Evolutionary conservation across 2,888 invertebrate genomes (phyloP), one percentile per base, ranked within the genome.

Genomic region (Xestia sexstrigata): DNA sequence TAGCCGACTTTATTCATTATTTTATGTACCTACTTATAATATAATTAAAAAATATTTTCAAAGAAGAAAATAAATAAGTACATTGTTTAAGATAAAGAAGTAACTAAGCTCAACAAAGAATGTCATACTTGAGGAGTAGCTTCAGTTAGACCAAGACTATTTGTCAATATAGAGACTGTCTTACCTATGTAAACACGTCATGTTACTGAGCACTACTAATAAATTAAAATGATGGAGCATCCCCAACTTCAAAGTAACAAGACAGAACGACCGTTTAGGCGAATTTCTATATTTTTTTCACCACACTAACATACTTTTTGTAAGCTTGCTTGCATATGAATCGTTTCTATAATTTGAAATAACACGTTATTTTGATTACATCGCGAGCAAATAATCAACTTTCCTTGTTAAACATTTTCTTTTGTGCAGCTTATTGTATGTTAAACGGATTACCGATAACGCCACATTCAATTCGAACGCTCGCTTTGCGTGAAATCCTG

Each of bases 391-490:
- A 70, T 79, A 80, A 68, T 82, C 42, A 72, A 76, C 30, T 74
- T 62, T 69, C 35, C 55, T 70, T 72, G 45, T 78, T 55, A 71
- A 83, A 67, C 63, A 78, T 84, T 84, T 84, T 68, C 69, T 76
- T 66, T 75, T 39, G 52, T 65, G 39, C 45, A 71, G 76, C 73
- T 84, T 82, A 84, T 74, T 84, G 82, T 87, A 75, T 65, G 78
- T 77, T 87, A 85, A 81, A 67, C 74, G 73, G 73, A 85, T 87
- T 78, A 84, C 67, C 76, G 76, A 74, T 71, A 84, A 74, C 67
- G 70, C 68, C 70, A 70, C 76, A 85, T 84, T 87, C 82, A 87
- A 85, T 84, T 77, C 30, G 42, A 77, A 85, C 70, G 55, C 65
- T 75, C 70, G 76, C 65, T 67, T 71, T 13, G 70, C 49, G 69